Evolutionary conservation across 2,888 invertebrate species (phyloP).

Genomic region (Drosophila prostipennis): DNA sequence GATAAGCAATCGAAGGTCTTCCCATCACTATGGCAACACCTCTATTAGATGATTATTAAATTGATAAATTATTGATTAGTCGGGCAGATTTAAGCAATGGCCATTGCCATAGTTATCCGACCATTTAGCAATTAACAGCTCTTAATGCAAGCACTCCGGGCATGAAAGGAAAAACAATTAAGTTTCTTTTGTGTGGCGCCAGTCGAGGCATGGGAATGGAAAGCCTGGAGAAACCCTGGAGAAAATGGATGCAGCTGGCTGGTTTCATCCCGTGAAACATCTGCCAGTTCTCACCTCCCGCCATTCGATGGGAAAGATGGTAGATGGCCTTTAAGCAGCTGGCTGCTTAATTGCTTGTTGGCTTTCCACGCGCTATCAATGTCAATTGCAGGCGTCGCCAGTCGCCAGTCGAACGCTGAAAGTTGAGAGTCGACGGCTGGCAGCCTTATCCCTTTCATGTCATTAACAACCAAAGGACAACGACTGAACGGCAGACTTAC

Average conservation of each 20-base stretch:
- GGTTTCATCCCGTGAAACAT: conserved; percentile 2
- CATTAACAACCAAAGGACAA: conserved; percentile 38
- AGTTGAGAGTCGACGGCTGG: conserved; percentile 5
- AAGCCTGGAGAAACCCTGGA: not conserved
- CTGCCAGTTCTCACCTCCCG: conserved; percentile 25
- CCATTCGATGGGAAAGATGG: conserved; percentile 1
- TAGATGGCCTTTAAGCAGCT: conserved; percentile 28
- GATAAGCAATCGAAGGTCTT: no score
- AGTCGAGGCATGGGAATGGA: not conserved
- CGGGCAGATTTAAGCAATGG: conserved; percentile 15
- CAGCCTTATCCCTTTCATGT: conserved; percentile 42
- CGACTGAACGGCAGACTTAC: conserved; percentile 16
- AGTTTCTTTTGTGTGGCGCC: conserved; percentile 37
- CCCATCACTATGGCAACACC: not conserved
- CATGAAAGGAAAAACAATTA: conserved; percentile 26
- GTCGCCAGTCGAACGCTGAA: not conserved
- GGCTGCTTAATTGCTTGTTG: conserved; percentile 44
- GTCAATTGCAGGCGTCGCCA: conserved; percentile 40
- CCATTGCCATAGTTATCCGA: conserved; percentile 28
- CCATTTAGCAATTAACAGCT: conserved; percentile 39
- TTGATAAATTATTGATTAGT: conserved; percentile 16
- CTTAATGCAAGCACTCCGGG: conserved; percentile 18
- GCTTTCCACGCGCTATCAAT: conserved; percentile 38
- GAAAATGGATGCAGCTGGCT: not conserved
- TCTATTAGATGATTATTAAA: not conserved